phyloP scores from a whole-genome alignment of 2,113 vertebrate species.

The Lamprologus tigripictilis region DNA sequence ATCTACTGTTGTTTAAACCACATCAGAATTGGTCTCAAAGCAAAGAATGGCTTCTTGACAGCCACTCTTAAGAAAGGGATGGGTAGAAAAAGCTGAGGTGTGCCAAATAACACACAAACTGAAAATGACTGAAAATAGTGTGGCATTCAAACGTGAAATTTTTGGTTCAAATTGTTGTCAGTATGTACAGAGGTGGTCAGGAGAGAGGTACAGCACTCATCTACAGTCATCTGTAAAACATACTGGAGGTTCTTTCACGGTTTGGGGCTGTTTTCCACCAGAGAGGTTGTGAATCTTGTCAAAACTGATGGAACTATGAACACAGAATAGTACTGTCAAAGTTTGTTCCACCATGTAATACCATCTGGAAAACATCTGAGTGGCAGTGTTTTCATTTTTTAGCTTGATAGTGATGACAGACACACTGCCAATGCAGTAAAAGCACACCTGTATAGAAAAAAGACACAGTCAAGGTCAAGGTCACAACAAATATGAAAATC shows the following conservation, averaged over 20 bases:
- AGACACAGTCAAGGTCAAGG: background rate
- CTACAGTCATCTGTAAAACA: background rate
- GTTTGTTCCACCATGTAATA: background rate
- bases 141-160: background rate
- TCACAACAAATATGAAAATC: background rate
- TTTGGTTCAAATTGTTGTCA: background rate
- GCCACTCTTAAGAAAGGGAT: background rate
- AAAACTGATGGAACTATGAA: background rate
- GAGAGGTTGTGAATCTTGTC: background rate
- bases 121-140: background rate
- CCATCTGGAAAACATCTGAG: background rate
- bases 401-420: background rate
- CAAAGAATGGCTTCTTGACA: background rate
- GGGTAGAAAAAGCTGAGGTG: background rate
- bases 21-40: background rate
- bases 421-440: background rate
- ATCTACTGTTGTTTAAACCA: rapidly evolving
- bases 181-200: background rate
- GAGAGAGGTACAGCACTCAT: rapidly evolving
- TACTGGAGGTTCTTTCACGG: background rate
- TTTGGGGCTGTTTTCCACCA: background rate
- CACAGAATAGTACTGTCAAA: background rate
- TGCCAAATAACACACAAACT: background rate
- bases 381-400: background rate
- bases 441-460: rapidly evolving